These are phyloP conservation scores for Odontomachus brunneus DNA, from an alignment of 1,140 invertebrate genomes.

Conservation along the genomic window DNA sequence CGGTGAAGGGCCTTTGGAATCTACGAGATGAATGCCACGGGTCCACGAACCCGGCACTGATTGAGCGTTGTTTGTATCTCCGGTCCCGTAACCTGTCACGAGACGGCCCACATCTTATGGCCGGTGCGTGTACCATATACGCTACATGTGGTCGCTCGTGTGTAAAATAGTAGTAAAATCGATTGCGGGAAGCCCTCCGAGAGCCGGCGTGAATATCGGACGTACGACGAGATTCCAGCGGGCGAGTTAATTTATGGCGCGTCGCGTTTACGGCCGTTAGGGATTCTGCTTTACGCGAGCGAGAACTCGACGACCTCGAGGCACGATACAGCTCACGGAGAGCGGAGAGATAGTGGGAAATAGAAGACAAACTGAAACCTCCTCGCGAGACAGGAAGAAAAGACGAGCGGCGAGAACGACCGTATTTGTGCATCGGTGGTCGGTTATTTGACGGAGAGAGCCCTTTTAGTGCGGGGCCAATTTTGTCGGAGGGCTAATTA, in stretches of 20 bases:
- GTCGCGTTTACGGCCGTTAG: constrained; percentile 44
- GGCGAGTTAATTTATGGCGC: constrained; percentile 46
- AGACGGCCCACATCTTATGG: not conserved
- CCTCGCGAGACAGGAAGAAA: constrained; percentile 1
- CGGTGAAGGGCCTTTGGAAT: not conserved
- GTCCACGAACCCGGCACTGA: not conserved
- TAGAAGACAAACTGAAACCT: constrained; percentile 4
- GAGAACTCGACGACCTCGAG: constrained; percentile 39
- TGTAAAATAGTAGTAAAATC: constrained; percentile 29
- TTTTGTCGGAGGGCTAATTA: not conserved
- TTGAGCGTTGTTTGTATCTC: constrained; percentile 27
- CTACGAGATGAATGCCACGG: not conserved
- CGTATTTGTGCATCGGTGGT: not conserved
- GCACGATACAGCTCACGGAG: constrained; percentile 19
- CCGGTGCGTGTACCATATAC: too few species aligned
- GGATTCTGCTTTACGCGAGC: constrained; percentile 40
- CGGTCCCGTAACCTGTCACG: not conserved
- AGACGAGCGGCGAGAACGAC: not conserved
- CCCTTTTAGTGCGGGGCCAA: not conserved
- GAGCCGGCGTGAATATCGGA: constrained; percentile 40
- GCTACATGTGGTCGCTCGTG: not conserved
- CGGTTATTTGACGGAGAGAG: not conserved
- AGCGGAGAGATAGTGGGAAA: not conserved
- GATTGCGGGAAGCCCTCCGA: constrained; percentile 12
- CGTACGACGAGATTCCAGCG: constrained; percentile 18